Base-by-base conservation (phyloP, 92 coral and sea anemone genomes). In the Epizoanthus illoricatus region DNA sequence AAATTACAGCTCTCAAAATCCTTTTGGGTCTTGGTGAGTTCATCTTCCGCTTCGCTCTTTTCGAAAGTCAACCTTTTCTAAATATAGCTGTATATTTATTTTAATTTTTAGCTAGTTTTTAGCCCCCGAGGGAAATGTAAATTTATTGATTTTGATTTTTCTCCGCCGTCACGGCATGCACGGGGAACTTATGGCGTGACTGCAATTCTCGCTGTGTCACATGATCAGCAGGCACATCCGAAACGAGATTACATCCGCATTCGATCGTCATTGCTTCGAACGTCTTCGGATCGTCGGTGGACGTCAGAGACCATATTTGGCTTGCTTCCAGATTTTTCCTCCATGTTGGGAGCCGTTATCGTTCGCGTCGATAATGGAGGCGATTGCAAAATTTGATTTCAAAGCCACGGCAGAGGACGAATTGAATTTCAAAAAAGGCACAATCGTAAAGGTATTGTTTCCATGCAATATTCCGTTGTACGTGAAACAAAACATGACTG, bases 361-460 rank as follows among this genome's bases (percentile, higher is more conserved):
- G 61, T 62, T 63, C 20, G 28, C 10, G 17, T 76, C 11, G 12
- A 90, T 58, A 43, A 97, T 97, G 99, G 99, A 97, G 89, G 99
- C 99, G 28, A 80, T 80, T 17, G 90, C 94, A 10, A 93, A 90
- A 67, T 91, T 74, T 84, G 86, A 73, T 60, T 97, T 97, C 74
- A 75, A 67, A 61, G 94, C 97, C 63, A 81, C 97, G 15, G 91
- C 88, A 12, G 90, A 84, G 7, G 99, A 97, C 73, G 99, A 97
- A 81, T 67, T 97, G 71, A 80, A 92, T 19, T 97, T 97, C 83
- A 86, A 90, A 59, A 95, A 93, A 61, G 98, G 97, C 52, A 69
- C 90, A 10, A 67, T 90, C 74, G 73, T 97, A 5, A 97, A 97
- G 91, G 99, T 97, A 90, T 79, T 88, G 52, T 45, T 69, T 47